Conservation (phyloP, 2,797 vertebrate species). For the Coregonus sp. region DNA sequence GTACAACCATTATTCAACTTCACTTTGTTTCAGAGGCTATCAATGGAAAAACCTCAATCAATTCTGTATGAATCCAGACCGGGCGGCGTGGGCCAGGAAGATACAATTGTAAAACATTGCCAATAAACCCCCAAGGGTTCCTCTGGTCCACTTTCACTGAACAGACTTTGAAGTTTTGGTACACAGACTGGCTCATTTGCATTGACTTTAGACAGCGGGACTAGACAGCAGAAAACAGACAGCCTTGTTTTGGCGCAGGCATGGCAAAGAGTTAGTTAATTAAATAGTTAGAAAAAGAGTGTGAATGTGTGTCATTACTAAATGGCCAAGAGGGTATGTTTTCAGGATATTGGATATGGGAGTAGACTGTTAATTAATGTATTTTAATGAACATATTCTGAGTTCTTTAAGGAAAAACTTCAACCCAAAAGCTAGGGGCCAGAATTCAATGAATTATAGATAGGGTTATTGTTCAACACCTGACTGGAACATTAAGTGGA, state of each 20-base stretch:
- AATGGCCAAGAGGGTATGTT: slow-evolving; percentile 28
- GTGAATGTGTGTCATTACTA: slow-evolving; percentile 11
- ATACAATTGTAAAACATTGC: slow-evolving; percentile 16
- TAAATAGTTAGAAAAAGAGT: slow-evolving; percentile 28
- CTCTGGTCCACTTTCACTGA: slow-evolving; percentile 22
- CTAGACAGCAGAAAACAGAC: too few relatives aligned
- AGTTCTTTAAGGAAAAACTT: not conserved
- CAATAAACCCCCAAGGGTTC: slow-evolving; percentile 27
- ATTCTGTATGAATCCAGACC: slow-evolving; percentile 18
- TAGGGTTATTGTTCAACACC: not conserved
- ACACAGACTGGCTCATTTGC: slow-evolving; percentile 36
- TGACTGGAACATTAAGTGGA: not conserved
- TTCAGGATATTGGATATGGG: slow-evolving; percentile 18
- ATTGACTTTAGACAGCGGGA: slow-evolving; percentile 31
- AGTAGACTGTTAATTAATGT: slow-evolving; percentile 11
- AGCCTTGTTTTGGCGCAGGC: slow-evolving; percentile 23
- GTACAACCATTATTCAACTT: not conserved
- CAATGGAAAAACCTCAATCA: not conserved
- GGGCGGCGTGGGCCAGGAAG: not conserved
- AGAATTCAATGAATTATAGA: not conserved
- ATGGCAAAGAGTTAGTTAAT: slow-evolving; percentile 31
- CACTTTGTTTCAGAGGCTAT: not conserved
- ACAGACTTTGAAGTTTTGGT: slow-evolving; percentile 22
- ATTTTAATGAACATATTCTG: not conserved
- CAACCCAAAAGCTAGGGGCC: not conserved